These are phyloP conservation scores for Chiloscyllium plagiosum DNA, from an alignment of 2,113 vertebrate species.

Conservation along the genomic window DNA sequence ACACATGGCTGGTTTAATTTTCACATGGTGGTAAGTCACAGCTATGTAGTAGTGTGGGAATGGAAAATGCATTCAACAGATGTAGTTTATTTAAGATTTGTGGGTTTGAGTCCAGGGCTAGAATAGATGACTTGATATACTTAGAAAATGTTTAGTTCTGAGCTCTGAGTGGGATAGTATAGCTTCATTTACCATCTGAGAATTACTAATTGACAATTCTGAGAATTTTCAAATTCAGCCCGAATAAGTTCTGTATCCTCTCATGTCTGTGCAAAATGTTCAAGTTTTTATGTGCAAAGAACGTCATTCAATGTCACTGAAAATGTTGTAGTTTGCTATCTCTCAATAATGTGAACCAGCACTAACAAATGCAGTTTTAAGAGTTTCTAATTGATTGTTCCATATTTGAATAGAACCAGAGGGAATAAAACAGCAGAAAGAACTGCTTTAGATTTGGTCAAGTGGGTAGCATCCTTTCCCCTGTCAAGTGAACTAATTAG, in stretches of 20 bases:
- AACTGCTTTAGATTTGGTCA: constrained; percentile 6
- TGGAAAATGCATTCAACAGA: neutral
- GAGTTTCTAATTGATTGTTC: neutral
- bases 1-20: neutral
- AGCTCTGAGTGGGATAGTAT: neutral
- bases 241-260: neutral
- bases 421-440: neutral
- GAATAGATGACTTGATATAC: neutral
- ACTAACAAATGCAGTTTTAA: neutral
- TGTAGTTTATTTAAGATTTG: neutral
- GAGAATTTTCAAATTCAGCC: neutral
- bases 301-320: neutral
- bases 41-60: neutral
- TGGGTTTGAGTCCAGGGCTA: neutral
- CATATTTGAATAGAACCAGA: neutral
- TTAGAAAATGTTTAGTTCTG: neutral
- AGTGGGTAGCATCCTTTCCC: neutral
- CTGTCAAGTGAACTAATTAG: neutral
- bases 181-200: neutral
- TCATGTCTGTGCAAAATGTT: neutral
- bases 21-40: neutral
- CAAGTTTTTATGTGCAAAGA: neutral
- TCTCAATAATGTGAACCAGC: neutral
- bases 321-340: neutral
- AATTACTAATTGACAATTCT: neutral